These are phyloP conservation scores for Ectemnius cavifrons DNA, from an alignment of 2,888 invertebrate genomes.

Conservation along the genomic window DNA sequence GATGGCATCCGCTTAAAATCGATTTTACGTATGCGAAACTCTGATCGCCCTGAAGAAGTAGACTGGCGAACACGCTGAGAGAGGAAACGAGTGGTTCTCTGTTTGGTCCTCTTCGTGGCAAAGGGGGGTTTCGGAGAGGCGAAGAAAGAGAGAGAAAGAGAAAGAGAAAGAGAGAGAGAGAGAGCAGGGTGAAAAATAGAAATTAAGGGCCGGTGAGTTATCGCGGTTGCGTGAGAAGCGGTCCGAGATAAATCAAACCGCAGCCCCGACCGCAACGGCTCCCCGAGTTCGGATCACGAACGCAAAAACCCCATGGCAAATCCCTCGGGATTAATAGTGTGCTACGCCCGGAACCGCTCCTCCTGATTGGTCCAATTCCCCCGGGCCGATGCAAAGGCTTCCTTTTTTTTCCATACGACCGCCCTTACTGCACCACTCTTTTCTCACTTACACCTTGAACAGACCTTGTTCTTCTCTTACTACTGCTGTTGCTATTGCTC, in stretches of 20 bases:
- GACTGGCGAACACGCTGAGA: neutral
- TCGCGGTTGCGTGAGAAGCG: slow-evolving; percentile 76
- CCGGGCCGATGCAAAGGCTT: slow-evolving; percentile 35
- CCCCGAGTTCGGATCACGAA: slow-evolving; percentile 69
- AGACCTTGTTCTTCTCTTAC: neutral
- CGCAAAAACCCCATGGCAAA: slow-evolving; percentile 73
- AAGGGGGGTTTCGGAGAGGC: neutral
- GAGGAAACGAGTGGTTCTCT: neutral
- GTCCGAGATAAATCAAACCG: slow-evolving; percentile 76
- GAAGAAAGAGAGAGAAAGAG: slow-evolving; percentile 28
- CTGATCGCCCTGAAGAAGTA: slow-evolving; percentile 41
- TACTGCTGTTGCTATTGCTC: neutral
- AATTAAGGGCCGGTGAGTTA: slow-evolving; percentile 76
- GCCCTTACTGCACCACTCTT: slow-evolving; percentile 4
- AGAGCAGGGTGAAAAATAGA: slow-evolving; percentile 73
- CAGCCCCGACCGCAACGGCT: slow-evolving; percentile 71
- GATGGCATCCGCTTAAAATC: slow-evolving; percentile 4
- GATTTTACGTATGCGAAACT: slow-evolving; percentile 8
- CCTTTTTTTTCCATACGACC: slow-evolving; percentile 38
- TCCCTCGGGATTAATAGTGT: slow-evolving; percentile 74
- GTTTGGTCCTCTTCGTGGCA: too few species aligned
- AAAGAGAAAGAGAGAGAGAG: slow-evolving; percentile 28
- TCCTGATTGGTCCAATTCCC: slow-evolving; percentile 65
- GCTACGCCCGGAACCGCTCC: slow-evolving; percentile 54
- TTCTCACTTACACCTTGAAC: neutral